Evolutionary conservation across 2,888 invertebrate species (phyloP).

Genomic region (Mechanitis messenoides): DNA sequence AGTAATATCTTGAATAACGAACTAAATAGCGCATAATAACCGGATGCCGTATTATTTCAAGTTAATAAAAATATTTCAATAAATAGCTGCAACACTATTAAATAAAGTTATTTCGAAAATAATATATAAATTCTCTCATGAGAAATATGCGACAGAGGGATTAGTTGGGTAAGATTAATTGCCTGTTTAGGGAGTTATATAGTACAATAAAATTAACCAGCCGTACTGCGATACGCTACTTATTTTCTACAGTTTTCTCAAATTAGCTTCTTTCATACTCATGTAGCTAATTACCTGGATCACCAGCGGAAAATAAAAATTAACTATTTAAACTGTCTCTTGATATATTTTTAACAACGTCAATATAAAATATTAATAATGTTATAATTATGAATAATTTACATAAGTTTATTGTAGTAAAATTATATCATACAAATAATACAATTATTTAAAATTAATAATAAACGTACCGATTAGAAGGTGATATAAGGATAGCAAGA

Average conservation of each 20-base stretch:
- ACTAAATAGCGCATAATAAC: no score
- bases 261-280: constrained; percentile 26
- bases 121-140: constrained; percentile 14
- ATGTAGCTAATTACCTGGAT: constrained; percentile 28
- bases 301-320: constrained; percentile 22
- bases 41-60: no score
- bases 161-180: constrained; percentile 29
- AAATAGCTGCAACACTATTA: no score
- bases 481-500: constrained; percentile 90
- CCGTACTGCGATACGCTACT: constrained; percentile 20
- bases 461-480: constrained; percentile 80
- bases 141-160: constrained; percentile 25
- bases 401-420: no score
- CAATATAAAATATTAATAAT: no score
- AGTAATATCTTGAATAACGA: constrained; percentile 3
- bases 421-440: no score
- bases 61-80: no score
- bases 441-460: no score
- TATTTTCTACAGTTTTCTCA: constrained; percentile 22
- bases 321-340: constrained; percentile 27
- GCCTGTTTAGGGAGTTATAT: constrained; percentile 32
- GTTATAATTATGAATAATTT: no score
- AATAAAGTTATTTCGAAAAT: no score
- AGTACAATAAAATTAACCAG: constrained; percentile 27
- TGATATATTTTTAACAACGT: constrained; percentile 14